Conservation (phyloP, 1,140 invertebrate genomes). For the Hirudo medicinalis region DNA sequence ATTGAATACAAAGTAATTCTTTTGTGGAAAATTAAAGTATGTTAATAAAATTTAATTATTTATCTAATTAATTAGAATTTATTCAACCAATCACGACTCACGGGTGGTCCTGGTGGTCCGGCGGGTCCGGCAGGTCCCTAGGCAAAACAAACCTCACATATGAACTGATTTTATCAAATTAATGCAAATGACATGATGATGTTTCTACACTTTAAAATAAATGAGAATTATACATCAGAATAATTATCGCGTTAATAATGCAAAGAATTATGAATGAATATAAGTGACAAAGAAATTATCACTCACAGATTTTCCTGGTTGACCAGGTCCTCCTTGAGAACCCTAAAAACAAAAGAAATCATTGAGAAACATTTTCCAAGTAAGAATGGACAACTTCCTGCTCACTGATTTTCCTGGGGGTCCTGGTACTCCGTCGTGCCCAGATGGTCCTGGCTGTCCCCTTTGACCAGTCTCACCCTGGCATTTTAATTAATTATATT, state of each 20-base stretch:
- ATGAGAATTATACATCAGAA: too few relatives aligned
- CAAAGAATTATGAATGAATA: too few relatives aligned
- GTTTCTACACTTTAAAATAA: too few relatives aligned
- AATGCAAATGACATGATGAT: too few relatives aligned
- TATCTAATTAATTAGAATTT: too few relatives aligned
- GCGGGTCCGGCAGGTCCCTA: slow-evolving; percentile 53
- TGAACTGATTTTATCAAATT: too few relatives aligned
- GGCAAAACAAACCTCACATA: not conserved
- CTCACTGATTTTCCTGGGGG: not conserved
- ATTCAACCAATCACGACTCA: slow-evolving; percentile 22
- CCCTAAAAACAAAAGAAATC: slow-evolving; percentile 27
- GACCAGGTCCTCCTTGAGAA: slow-evolving; percentile 29
- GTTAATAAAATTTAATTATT: too few relatives aligned
- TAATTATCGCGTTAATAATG: too few relatives aligned
- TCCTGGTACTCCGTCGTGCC: slow-evolving; percentile 1
- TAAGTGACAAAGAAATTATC: too few relatives aligned
- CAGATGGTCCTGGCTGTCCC: not conserved
- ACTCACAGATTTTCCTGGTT: slow-evolving; percentile 32
- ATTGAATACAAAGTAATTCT: too few relatives aligned
- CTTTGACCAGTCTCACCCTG: not conserved
- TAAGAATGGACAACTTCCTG: not conserved
- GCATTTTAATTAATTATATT: not conserved
- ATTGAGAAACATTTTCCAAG: not conserved
- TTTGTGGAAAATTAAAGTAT: too few relatives aligned
- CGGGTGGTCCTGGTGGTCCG: slow-evolving; percentile 77